A percentile compares a stretch with the other conserved stretches of the same genome.
phyloP scores from a whole-genome alignment of 2,888 invertebrate species.

The Papilio gigon region DNA sequence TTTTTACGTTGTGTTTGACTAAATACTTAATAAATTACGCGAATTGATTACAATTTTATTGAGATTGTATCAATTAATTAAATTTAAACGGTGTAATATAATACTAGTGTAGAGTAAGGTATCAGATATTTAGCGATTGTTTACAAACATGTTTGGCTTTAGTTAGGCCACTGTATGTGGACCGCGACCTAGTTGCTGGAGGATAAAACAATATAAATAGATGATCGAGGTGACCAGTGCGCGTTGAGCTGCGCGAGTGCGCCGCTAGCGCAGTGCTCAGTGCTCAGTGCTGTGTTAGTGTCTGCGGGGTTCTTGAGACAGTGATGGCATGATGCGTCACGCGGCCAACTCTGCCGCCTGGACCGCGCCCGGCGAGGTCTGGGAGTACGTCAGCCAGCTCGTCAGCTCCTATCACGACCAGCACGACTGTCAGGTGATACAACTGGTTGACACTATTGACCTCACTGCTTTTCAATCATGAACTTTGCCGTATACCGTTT shows the following conservation, averaged over 20 bases:
- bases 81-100: constrained; percentile 24
- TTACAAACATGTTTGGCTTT: constrained; percentile 67
- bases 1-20: neutral
- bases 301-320: constrained; percentile 49
- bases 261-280: constrained; percentile 41
- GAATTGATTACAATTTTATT: neutral
- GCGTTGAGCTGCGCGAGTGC: constrained; percentile 51
- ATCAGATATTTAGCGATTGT: constrained; percentile 49
- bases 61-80: neutral
- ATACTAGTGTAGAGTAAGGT: constrained; percentile 8
- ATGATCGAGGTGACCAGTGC: constrained; percentile 72
- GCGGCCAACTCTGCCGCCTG: constrained; percentile 73
- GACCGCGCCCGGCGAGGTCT: constrained; percentile 84
- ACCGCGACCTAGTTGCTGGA: constrained; percentile 81
- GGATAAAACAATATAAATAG: constrained; percentile 83
- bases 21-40: neutral
- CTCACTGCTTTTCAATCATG: too few species aligned
- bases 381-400: constrained; percentile 86
- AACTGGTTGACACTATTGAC: constrained; percentile 47
- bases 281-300: constrained; percentile 48
- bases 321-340: constrained; percentile 81
- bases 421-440: constrained; percentile 73
- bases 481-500: too few species aligned
- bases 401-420: constrained; percentile 84
- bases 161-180: constrained; percentile 69